phyloP scores from a whole-genome alignment of 2,797 vertebrate genomes.

The Thamnophis elegans region DNA sequence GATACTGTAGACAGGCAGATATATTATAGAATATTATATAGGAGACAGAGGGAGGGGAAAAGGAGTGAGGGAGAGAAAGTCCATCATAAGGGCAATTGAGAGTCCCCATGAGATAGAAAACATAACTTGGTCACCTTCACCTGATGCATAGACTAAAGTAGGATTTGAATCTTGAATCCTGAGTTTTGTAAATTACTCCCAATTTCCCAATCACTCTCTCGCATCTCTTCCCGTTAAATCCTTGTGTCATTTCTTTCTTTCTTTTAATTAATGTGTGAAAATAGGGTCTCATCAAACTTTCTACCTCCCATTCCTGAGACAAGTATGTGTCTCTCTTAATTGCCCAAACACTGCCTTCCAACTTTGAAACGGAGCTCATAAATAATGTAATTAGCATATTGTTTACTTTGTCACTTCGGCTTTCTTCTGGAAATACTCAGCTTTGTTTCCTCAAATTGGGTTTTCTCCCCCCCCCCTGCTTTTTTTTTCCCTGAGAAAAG shows the following conservation, averaged over 20 bases:
- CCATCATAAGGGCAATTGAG: not conserved
- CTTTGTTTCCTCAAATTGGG: conserved; percentile 55
- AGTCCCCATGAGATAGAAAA: not conserved
- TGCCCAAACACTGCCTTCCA: conserved; percentile 3
- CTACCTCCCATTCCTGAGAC: not conserved
- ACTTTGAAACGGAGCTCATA: conserved; percentile 36
- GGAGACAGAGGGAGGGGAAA: not conserved
- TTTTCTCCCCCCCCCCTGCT: not conserved
- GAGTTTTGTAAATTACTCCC: not conserved
- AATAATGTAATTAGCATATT: conserved; percentile 33
- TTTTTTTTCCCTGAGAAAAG: conserved; percentile 32
- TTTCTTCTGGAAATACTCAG: conserved; percentile 52
- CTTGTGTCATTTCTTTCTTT: not conserved
- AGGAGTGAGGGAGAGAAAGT: not conserved
- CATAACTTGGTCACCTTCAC: not conserved
- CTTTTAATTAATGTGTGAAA: conserved; percentile 8
- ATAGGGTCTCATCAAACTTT: not conserved
- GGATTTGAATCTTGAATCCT: not conserved
- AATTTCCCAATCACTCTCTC: not conserved
- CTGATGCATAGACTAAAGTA: no score
- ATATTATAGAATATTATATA: not conserved
- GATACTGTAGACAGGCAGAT: not conserved
- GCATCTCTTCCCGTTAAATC: not conserved
- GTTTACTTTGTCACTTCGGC: conserved; percentile 24
- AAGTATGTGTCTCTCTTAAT: conserved; percentile 21